Evolutionary conservation across 2,113 vertebrate species (phyloP).

Genomic region (Lasiurus borealis): DNA sequence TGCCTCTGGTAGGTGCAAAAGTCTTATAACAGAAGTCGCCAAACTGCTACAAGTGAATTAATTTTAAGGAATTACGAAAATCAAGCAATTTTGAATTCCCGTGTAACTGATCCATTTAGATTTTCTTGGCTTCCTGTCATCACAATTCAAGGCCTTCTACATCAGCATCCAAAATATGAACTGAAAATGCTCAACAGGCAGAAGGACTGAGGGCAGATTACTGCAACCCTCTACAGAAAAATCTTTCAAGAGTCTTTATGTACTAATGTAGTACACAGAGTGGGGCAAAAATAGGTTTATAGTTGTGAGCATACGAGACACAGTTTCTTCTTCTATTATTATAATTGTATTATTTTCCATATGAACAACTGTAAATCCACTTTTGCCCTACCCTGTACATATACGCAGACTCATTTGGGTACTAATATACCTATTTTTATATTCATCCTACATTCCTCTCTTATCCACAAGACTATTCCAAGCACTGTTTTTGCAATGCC

Average conservation of each 20-base stretch:
- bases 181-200: background rate
- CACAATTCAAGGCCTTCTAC: background rate
- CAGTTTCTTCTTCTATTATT: background rate
- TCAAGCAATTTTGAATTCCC: background rate
- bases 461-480: background rate
- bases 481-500: background rate
- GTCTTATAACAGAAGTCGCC: background rate
- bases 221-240: background rate
- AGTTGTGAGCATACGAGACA: background rate
- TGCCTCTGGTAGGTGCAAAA: background rate
- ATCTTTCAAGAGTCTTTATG: background rate
- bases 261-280: background rate
- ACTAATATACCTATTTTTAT: background rate
- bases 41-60: background rate
- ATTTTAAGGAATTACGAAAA: background rate
- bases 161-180: background rate
- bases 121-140: background rate
- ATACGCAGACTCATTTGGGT: background rate
- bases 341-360: background rate
- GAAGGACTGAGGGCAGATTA: background rate
- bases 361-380: background rate
- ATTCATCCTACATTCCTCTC: background rate
- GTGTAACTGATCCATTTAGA: background rate
- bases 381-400: background rate
- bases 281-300: background rate